Base-by-base conservation (phyloP, 2,797 vertebrate species). In the Poecilia velifera region DNA sequence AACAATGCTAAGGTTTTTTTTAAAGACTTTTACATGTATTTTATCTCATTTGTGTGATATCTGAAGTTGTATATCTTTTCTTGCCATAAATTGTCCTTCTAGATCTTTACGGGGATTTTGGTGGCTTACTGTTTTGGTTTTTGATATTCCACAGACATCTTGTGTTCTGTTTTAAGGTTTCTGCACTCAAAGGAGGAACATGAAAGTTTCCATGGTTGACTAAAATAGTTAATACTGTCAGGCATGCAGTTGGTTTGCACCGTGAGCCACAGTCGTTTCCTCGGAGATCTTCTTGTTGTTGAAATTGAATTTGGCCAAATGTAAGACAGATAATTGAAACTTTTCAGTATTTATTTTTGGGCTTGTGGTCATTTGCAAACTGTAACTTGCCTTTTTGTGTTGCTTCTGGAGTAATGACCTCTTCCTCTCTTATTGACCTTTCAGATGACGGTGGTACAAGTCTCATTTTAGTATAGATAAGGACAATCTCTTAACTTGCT, bases 71-170 rank as follows among this genome's bases (percentile, higher is more conserved):
- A 53, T 53, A 22, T 25, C 49, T 51, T 51, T 22, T 25, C 51
- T 81, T 47, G 6, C 10, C 70, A 39, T 74, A 14, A 76, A 46
- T 76, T 74, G 41, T 49, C 51, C 51, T 53, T 53, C 34, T 72
- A 36, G 34, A 47, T 72, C 25, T 80, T 55, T 80, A 25, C n/a
- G 76, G 46, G 8, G 6, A 59, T 53, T 55, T 25, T 28, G 46
- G 14, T 41, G 3, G 12, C 41, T 4, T 28, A 22, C 34, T 31
- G 22, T 39, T 10, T 41, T 34, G 47, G 4, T 68, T 72, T 76
- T 46, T 25, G n/a, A 51, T 53, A 10, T 43, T 70, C 22, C 22
- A 25, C 66, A 25, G 4, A 43, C 39, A 36, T 20, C 18, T 22
- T 36, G 20, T 39, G 34, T 71, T 71, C 43, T 71, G 4, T 16